These are phyloP conservation scores for Mythimna pallens DNA, from an alignment of 2,888 invertebrate species.

Conservation along the genomic window DNA sequence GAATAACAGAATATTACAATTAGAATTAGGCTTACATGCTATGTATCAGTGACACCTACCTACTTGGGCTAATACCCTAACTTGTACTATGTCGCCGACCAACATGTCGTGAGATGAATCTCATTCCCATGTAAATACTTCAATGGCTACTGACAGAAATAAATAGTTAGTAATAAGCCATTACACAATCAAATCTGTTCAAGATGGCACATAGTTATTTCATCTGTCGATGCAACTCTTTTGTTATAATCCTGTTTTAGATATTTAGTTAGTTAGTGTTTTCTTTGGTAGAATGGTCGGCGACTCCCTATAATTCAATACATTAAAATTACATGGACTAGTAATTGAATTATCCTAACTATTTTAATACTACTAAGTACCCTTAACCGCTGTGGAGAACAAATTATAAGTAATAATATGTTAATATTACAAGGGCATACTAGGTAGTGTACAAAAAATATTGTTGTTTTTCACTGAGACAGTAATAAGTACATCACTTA, in stretches of 20 bases:
- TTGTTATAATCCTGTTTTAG: constrained; percentile 16
- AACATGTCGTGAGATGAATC: constrained; percentile 46
- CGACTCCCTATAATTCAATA: constrained; percentile 85
- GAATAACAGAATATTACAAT: constrained; percentile 90
- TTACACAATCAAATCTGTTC: constrained; percentile 12
- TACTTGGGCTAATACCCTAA: constrained; percentile 83
- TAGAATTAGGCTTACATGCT: constrained; percentile 83
- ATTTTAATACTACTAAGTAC: constrained; percentile 82
- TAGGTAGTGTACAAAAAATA: constrained; percentile 75
- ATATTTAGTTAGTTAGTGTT: background rate
- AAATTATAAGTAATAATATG: constrained; percentile 71
- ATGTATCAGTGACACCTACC: constrained; percentile 80
- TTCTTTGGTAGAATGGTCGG: constrained; percentile 72
- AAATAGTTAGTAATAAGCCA: constrained; percentile 16
- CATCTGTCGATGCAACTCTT: constrained; percentile 21
- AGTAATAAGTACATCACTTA: constrained; percentile 80
- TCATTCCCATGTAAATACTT: constrained; percentile 23
- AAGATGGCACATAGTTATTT: constrained; percentile 10
- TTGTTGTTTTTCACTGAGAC: constrained; percentile 76
- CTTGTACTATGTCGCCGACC: constrained; percentile 88
- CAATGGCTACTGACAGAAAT: constrained; percentile 32
- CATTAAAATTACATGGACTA: constrained; percentile 90
- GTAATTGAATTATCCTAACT: constrained; percentile 90
- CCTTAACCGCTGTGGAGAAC: constrained; percentile 90
- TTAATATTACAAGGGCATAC: constrained; percentile 79